phyloP scores from a whole-genome alignment of 2,888 invertebrate species.

The Amiota mariae region DNA sequence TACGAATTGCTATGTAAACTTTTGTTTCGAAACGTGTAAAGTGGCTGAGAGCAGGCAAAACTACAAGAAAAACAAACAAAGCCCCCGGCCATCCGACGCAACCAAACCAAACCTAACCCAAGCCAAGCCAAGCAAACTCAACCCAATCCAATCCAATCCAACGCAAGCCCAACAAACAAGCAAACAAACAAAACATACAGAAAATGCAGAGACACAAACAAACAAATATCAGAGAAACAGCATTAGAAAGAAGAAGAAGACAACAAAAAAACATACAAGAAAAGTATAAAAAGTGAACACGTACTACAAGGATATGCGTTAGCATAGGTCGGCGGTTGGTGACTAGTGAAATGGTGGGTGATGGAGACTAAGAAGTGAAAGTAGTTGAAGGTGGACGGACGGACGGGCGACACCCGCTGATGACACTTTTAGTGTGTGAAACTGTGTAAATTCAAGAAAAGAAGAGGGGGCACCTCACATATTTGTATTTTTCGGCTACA shows the following conservation, averaged over 20 bases:
- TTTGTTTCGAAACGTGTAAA: slow-evolving; percentile 27
- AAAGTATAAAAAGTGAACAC: slow-evolving; percentile 48
- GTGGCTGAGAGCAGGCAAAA: slow-evolving; percentile 24
- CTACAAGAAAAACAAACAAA: slow-evolving; percentile 1
- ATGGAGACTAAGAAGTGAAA: too few relatives aligned
- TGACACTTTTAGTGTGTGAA: too few relatives aligned
- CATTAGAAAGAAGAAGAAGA: background rate
- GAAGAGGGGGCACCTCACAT: background rate
- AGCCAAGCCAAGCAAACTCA: background rate
- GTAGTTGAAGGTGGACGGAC: too few relatives aligned
- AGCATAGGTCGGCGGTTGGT: background rate
- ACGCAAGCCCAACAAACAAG: slow-evolving; percentile 2
- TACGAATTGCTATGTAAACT: slow-evolving; percentile 19
- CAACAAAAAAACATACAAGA: background rate
- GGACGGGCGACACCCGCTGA: too few relatives aligned
- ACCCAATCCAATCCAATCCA: slow-evolving; percentile 13
- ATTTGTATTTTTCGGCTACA: background rate
- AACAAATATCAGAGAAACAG: background rate
- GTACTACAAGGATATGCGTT: slow-evolving; percentile 20
- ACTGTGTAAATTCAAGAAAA: too few relatives aligned
- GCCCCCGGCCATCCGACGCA: background rate
- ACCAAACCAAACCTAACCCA: background rate
- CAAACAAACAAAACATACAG: background rate
- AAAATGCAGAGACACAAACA: background rate
- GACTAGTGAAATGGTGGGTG: too few relatives aligned